Base-by-base conservation (phyloP, 1,140 invertebrate species). In the Danaus melanippus region DNA sequence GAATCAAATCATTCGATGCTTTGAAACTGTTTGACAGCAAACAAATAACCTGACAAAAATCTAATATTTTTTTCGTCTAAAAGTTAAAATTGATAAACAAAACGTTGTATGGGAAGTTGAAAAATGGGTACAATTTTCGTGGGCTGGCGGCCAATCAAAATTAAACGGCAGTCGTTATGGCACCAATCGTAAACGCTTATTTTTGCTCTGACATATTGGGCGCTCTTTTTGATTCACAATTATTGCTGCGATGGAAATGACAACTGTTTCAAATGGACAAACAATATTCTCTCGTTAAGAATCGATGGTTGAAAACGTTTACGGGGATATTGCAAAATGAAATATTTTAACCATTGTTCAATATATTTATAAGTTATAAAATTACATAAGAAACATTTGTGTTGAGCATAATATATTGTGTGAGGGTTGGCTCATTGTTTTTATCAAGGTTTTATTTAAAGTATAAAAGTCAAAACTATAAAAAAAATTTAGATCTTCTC, bases 111-210 rank as follows among this genome's bases (percentile, higher is more conserved):
- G 47, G 40, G 15, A 56, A 56, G 41, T 49, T 50, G 46, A 56
- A 49, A 50, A 44, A 56, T 56, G 10, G 21, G 41, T 7, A 15
- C 54, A 48, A 56, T 56, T 48, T 42, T 46, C 46, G 57, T 52
- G 61, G 62, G 55, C 54, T 17, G 52, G 15, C 42, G 42, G 60
- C 62, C 65, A 64, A 67, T 70, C 67, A 67, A 65, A 70, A 58
- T 67, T 67, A 70, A 70, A 67, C 54, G 67, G 51, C 44, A 49
- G 43, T 67, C 64, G 62, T 67, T 64, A 67, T 56, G 49, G 12
- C 55, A 32, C 21, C 21, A 15, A 42, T 57, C 44, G 56, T 49
- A 57, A 45, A 51, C 58, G 50, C 58, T 64, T 64, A 60, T 60
- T 64, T 32, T 56, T 42, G 47, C 42, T 41, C 53, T 40, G 43